Evolutionary conservation across 2,797 vertebrate genomes (phyloP).

Genomic region (Sarcoramphus papa): DNA sequence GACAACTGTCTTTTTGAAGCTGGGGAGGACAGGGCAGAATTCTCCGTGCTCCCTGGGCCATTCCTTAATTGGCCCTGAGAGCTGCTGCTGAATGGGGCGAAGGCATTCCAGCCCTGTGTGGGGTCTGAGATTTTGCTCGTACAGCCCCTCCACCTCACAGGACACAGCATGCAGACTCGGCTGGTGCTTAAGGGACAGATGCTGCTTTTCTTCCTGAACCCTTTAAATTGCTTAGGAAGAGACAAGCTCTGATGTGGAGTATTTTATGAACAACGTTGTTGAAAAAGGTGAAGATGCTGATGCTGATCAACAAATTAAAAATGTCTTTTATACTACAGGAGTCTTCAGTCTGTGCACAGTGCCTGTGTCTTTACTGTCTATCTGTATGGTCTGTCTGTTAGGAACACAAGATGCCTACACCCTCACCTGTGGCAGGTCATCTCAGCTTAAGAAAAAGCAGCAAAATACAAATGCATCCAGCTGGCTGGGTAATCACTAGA

Average conservation of each 20-base stretch:
- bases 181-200: neutral
- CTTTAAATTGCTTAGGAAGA: neutral
- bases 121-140: neutral
- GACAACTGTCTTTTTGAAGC: neutral
- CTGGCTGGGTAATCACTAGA: slow-evolving; percentile 72
- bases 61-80: slow-evolving; percentile 37
- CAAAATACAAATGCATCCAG: slow-evolving; percentile 70
- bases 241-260: neutral
- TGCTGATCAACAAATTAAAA: neutral
- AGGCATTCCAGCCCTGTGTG: slow-evolving; percentile 47
- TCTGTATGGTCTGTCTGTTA: slow-evolving; percentile 64
- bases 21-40: slow-evolving; percentile 9
- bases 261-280: neutral
- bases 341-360: neutral
- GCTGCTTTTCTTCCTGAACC: neutral
- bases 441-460: slow-evolving; percentile 73
- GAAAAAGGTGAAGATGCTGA: neutral
- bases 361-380: slow-evolving; percentile 42
- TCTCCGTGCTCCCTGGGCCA: slow-evolving; percentile 31
- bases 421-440: slow-evolving; percentile 90
- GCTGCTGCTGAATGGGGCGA: neutral
- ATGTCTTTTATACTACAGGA: neutral
- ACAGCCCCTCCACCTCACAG: neutral
- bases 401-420: slow-evolving; percentile 89
- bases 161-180: fast-evolving